phyloP scores from a whole-genome alignment of 2,888 invertebrate species.

The Drosophila mettleri region DNA sequence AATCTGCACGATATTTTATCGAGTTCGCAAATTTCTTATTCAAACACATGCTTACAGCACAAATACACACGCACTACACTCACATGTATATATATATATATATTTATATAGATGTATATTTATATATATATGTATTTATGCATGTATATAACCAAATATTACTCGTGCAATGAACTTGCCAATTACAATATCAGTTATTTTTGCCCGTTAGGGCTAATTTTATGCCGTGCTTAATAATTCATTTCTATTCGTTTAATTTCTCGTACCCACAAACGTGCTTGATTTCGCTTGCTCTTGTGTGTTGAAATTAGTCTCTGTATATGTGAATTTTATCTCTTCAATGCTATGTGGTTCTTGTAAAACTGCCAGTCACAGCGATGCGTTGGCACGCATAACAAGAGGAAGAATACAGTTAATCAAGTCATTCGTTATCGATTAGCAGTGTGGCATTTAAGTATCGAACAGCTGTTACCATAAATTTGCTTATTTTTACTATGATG shows the following conservation, averaged over 20 bases:
- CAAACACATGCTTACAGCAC: constrained; percentile 49
- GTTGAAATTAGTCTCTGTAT: constrained; percentile 66
- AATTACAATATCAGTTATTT: constrained; percentile 61
- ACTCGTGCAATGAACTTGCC: constrained; percentile 78
- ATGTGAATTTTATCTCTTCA: constrained; percentile 66
- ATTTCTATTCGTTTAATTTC: constrained; percentile 28
- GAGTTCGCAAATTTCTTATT: constrained; percentile 69
- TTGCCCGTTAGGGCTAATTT: constrained; percentile 6
- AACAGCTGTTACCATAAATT: constrained; percentile 31
- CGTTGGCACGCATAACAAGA: constrained; percentile 35
- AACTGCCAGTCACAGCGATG: constrained; percentile 58
- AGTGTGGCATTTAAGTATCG: constrained; percentile 32
- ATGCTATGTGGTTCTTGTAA: constrained; percentile 62
- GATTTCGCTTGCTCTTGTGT: constrained; percentile 51
- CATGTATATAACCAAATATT: constrained; percentile 75
- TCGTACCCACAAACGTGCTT: constrained; percentile 40
- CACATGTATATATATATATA: constrained; percentile 27
- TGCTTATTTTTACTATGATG: background rate
- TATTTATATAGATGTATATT: constrained; percentile 44
- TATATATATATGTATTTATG: constrained; percentile 48
- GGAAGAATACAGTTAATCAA: constrained; percentile 16
- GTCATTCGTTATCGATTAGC: constrained; percentile 32
- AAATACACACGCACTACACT: constrained; percentile 28
- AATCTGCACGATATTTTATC: constrained; percentile 63
- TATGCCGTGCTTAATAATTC: constrained; percentile 24